Base-by-base conservation (phyloP, 2,113 vertebrate genomes). In the Oostethus manadensis region DNA sequence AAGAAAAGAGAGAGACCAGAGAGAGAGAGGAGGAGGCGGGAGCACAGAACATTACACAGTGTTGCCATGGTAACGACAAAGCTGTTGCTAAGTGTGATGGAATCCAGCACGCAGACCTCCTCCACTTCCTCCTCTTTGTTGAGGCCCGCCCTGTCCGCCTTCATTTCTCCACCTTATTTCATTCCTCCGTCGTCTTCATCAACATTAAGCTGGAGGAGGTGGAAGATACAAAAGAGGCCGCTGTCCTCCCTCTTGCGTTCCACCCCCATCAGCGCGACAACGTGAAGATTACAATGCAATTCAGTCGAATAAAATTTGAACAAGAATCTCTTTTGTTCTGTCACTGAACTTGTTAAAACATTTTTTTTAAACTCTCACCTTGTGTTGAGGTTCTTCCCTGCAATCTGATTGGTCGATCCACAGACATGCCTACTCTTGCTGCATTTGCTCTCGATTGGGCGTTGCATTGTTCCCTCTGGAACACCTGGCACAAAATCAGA, bases 1-100 rank as follows among this genome's bases (percentile, higher is more conserved):
- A 40, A 70, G 48, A 29, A 15, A 61, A 8, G 51, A 26, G n/a
- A 26, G 47, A 51, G 38, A 57, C 15, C 26, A 15, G 64, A 68
- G 61, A 29, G 51, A 48, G 21, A 53, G 60, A 56, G 56, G 11
- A 64, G 17, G 50, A 54, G 60, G 56, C 35, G 51, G 38, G 54
- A 70, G 73, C 71, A 67, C 62, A 73, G 71, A 80, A 73, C 68
- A 71, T 77, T 40, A 54, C 70, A 68, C 35, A 71, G 77, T 18
- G 81, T 87, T 87, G 72, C 85, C 81, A 60, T 85, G 81, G 85
- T 70, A 83, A 87, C 83, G 67, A 74, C 68, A 78, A 62, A 79
- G 81, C 64, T 56, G 78, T 84, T 81, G 76, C 85, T 73, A 80
- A 76, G 80, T 85, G 79, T 87, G 85, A 80, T 84, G 84, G 85